Evolutionary conservation across 2,888 invertebrate genomes (phyloP).

Genomic region (Galerucella nymphaeae): DNA sequence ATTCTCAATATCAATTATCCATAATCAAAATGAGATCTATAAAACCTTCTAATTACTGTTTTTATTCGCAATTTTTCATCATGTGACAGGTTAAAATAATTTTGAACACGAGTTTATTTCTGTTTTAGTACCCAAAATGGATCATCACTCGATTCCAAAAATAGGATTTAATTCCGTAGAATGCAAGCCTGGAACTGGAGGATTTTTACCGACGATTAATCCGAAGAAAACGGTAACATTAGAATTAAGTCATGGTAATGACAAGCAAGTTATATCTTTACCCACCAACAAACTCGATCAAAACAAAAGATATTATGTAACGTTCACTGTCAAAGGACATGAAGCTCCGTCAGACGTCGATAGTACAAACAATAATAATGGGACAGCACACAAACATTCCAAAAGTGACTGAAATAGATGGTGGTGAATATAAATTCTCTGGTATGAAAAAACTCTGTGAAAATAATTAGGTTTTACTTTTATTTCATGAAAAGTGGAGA

Average conservation of each 20-base stretch:
- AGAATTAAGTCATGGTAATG: slow-evolving; percentile 86
- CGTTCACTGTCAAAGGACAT: slow-evolving; percentile 89
- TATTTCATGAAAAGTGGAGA: too few relatives aligned
- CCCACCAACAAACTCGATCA: slow-evolving; percentile 89
- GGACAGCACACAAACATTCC: slow-evolving; percentile 61
- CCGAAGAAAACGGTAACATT: slow-evolving; percentile 73
- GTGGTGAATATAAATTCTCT: too few relatives aligned
- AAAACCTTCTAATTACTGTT: too few relatives aligned
- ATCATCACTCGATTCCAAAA: slow-evolving; percentile 84
- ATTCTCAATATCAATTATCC: too few relatives aligned
- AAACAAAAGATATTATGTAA: slow-evolving; percentile 91
- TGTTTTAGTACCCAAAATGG: slow-evolving; percentile 78
- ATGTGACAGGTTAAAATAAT: too few relatives aligned
- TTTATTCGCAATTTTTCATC: too few relatives aligned
- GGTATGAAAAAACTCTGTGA: too few relatives aligned
- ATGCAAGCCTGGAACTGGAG: slow-evolving; percentile 61
- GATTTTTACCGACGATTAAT: slow-evolving; percentile 78
- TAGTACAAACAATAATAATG: slow-evolving; percentile 37
- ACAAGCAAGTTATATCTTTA: slow-evolving; percentile 87
- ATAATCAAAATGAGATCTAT: too few relatives aligned
- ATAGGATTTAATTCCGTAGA: slow-evolving; percentile 66
- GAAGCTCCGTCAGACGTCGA: slow-evolving; percentile 64
- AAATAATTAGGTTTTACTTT: too few relatives aligned
- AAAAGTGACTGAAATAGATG: slow-evolving; percentile 62
- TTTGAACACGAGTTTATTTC: slow-evolving; percentile 44